Percentiles rank a stretch among this genome's conserved stretches.
Evolutionary conservation across 2,797 vertebrate genomes (phyloP).

Genomic region (Scarus forsteni): DNA sequence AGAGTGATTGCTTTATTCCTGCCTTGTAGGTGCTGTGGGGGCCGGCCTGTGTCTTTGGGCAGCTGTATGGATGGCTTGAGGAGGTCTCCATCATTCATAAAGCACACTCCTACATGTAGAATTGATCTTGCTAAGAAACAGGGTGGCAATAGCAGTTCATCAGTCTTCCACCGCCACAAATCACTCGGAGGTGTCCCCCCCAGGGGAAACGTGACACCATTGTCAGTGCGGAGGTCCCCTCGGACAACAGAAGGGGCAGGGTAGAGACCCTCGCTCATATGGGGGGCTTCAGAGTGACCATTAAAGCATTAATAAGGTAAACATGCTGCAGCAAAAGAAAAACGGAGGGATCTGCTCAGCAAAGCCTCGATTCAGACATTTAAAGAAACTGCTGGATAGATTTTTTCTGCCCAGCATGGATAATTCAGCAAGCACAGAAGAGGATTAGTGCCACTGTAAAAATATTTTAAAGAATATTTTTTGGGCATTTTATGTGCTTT

Average conservation of each 20-base stretch:
- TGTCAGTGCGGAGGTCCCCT: slow-evolving; percentile 73
- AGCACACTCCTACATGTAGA: slow-evolving; percentile 82
- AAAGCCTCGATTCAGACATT: slow-evolving; percentile 4
- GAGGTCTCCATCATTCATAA: slow-evolving; percentile 87
- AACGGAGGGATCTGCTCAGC: slow-evolving; percentile 5
- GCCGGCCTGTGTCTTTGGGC: slow-evolving; percentile 79
- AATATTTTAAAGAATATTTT: too few relatives aligned
- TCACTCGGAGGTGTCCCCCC: slow-evolving; percentile 74
- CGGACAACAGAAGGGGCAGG: slow-evolving; percentile 75
- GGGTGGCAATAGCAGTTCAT: slow-evolving; percentile 85
- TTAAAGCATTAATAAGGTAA: slow-evolving; percentile 9
- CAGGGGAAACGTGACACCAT: slow-evolving; percentile 76
- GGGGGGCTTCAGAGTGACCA: slow-evolving; percentile 53
- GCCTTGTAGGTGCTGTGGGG: slow-evolving; percentile 78
- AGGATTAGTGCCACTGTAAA: too few relatives aligned
- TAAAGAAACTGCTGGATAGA: too few relatives aligned
- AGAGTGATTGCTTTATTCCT: slow-evolving; percentile 84
- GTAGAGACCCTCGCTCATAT: slow-evolving; percentile 53
- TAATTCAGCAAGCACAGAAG: too few relatives aligned
- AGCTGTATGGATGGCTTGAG: slow-evolving; percentile 85
- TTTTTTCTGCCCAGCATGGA: too few relatives aligned
- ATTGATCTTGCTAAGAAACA: slow-evolving; percentile 85
- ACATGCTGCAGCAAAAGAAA: slow-evolving; percentile 3
- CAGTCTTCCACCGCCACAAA: slow-evolving; percentile 82
- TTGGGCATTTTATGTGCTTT: too few relatives aligned